A percentile compares a stretch with the other conserved stretches of the same genome.
phyloP scores from a whole-genome alignment of 2,113 vertebrate genomes.

The Aldabrachelys gigantea region DNA sequence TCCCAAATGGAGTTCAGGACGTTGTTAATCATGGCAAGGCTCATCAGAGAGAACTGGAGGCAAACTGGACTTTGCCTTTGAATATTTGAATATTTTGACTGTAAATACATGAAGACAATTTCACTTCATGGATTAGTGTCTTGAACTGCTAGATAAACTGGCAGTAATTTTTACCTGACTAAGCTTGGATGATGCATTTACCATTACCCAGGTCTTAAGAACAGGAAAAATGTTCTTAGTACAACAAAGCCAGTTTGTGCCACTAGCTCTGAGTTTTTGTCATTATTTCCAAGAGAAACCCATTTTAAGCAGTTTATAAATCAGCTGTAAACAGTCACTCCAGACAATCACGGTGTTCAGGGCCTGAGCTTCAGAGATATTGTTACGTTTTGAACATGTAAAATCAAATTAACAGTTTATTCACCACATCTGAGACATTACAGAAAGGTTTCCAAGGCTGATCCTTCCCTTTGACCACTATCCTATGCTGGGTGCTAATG shows the following conservation, averaged over 20 bases:
- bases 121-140: slow-evolving; percentile 50
- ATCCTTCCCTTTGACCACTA: too few species aligned
- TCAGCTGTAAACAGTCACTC: background rate
- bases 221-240: background rate
- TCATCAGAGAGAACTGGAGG: slow-evolving; percentile 8
- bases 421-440: background rate
- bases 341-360: background rate
- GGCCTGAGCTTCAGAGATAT: background rate
- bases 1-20: background rate
- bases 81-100: slow-evolving; percentile 22
- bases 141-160: background rate
- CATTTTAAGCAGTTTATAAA: background rate
- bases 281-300: background rate
- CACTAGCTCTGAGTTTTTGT: background rate
- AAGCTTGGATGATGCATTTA: slow-evolving; percentile 36
- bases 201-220: background rate
- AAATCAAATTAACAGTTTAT: background rate
- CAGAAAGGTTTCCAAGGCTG: too few species aligned
- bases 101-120: slow-evolving; percentile 49
- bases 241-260: background rate
- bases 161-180: slow-evolving; percentile 21
- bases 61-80: background rate
- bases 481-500: too few species aligned
- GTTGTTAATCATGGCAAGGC: slow-evolving; percentile 39
- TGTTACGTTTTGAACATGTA: background rate